Conservation (phyloP, 2,888 invertebrate species). For the Archaeoteleia sp. region DNA sequence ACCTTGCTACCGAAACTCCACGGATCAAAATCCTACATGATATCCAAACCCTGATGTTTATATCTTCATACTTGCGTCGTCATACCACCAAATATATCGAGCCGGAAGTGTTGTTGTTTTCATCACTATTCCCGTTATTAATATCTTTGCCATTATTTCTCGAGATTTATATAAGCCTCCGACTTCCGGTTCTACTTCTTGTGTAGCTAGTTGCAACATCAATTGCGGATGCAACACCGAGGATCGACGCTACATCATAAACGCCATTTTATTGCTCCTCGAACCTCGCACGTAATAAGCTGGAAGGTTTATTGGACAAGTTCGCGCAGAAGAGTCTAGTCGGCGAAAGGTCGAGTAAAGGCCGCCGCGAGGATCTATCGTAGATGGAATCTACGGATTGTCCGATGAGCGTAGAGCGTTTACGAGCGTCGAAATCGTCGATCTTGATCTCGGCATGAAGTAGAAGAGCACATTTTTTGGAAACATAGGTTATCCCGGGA, state of each 20-base stretch:
- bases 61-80: no score
- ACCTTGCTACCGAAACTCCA: slow-evolving; percentile 33
- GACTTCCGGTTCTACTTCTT: slow-evolving; percentile 39
- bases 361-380: slow-evolving; percentile 15
- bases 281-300: slow-evolving; percentile 49
- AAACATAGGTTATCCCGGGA: not conserved
- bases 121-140: no score
- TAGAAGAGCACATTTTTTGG: slow-evolving; percentile 9
- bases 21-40: no score
- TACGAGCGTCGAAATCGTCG: slow-evolving; percentile 24
- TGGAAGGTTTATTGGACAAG: slow-evolving; percentile 50
- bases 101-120: not conserved
- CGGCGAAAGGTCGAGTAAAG: slow-evolving; percentile 27
- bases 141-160: no score
- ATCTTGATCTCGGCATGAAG: slow-evolving; percentile 24
- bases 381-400: slow-evolving; percentile 20
- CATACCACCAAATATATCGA: not conserved
- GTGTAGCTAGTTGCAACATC: not conserved
- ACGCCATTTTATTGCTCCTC: slow-evolving; percentile 37
- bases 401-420: slow-evolving; percentile 16
- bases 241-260: slow-evolving; percentile 27
- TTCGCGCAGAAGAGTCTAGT: slow-evolving; percentile 19
- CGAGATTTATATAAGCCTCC: no score
- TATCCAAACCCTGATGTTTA: no score
- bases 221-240: not conserved